Evolutionary conservation across 2,888 invertebrate genomes (phyloP).

Genomic region (Syritta pipiens): DNA sequence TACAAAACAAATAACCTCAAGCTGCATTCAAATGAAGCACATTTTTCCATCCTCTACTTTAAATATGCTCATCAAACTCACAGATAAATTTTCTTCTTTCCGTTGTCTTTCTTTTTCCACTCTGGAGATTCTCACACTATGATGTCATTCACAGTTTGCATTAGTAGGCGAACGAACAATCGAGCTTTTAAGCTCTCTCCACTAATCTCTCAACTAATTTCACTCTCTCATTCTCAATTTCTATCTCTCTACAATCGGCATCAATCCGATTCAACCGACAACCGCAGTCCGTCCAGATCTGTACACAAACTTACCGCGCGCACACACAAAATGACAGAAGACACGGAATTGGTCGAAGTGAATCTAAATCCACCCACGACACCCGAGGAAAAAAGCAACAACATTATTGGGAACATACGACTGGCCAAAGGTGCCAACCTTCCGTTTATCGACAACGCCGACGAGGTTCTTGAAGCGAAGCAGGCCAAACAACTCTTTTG

Average conservation of each 20-base stretch:
- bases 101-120: too few species aligned
- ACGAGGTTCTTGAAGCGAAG: slow-evolving; percentile 44
- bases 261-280: background rate
- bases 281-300: slow-evolving; percentile 48
- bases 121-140: too few species aligned
- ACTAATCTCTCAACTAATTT: too few species aligned
- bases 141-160: too few species aligned
- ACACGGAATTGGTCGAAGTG: slow-evolving; percentile 72
- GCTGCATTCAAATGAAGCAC: too few species aligned
- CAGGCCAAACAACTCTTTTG: slow-evolving; percentile 31
- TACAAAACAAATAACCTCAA: too few species aligned
- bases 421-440: slow-evolving; percentile 45
- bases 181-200: too few species aligned
- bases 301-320: slow-evolving; percentile 30
- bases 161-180: too few species aligned
- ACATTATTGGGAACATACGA: slow-evolving; percentile 58
- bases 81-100: too few species aligned
- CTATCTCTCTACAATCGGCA: slow-evolving; percentile 6
- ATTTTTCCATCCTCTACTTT: too few species aligned
- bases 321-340: slow-evolving; percentile 71
- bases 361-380: slow-evolving; percentile 71
- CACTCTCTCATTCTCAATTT: slow-evolving; percentile 1
- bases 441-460: slow-evolving; percentile 54
- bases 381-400: slow-evolving; percentile 64
- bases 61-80: too few species aligned